Evolutionary conservation across 2,888 invertebrate species (phyloP), one percentile per base, ranked within the genome.

Genomic region (Drosophila tanythrix): DNA sequence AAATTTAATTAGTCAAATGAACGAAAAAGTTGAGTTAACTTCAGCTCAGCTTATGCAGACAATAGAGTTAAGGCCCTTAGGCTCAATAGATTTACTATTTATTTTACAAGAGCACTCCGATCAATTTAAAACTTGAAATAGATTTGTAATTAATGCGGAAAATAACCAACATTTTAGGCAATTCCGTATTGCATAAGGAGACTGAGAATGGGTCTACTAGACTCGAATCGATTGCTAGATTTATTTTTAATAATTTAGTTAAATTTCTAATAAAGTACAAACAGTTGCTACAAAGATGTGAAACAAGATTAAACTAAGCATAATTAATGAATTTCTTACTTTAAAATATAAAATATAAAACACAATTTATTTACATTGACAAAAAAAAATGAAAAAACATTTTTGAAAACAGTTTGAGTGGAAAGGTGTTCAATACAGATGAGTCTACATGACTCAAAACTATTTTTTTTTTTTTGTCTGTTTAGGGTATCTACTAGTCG

Each of bases 1-100:
- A 88, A 89, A 88, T 88, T 74, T 82, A 88, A 88, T 88, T 88
- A 88, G 85, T 89, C 88, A 88, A 88, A 90, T 90, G 87, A 84
- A 90, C 80, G 78, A 57, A 76, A 87, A 87, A 80, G 78, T 78
- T 82, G 70, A 75, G 52, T 48, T 72, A 64, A 68, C 55, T 76
- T 59, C 61, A 65, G 56, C 25, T 33, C 10, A 55, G 31, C 35
- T 57, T 25, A 52, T 50, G 55, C 66, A 61, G 59, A 81, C 72
- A 76, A 77, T 78, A 50, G 72, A 64, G 77, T 43, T 55, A 38
- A 53, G 67, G 61, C 53, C 40, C 31, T 25, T 40, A 59, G 64
- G 67, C 67, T 25, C 29, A 46, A 46, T 46, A 63, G 67, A 81
- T 79, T 76, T 69, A 46, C 33, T 33, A 25, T 51, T 51, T 67